A percentile compares a stretch with the other conserved stretches of the same genome.
Conservation (phyloP, 2,797 vertebrate genomes). For the Thamnophis elegans region DNA sequence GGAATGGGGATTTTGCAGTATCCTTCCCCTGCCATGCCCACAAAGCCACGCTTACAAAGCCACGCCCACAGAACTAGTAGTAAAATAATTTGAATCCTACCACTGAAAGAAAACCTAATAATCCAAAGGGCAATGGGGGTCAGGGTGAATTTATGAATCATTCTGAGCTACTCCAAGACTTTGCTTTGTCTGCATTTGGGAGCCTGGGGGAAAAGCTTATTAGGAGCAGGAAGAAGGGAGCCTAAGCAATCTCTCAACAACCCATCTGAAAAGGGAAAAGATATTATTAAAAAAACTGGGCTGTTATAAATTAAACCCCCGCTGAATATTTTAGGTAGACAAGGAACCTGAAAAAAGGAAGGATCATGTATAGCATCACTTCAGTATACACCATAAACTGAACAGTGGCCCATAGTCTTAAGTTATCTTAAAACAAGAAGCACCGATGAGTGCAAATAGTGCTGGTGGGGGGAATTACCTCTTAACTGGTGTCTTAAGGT, state of each 20-base stretch:
- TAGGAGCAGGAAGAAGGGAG: background rate
- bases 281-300: background rate
- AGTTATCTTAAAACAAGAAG: background rate
- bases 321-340: background rate
- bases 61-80: too few relatives aligned
- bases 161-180: background rate
- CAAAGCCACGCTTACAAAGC: too few relatives aligned
- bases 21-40: too few relatives aligned
- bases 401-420: background rate
- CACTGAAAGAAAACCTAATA: background rate
- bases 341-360: background rate
- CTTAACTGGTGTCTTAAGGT: slow-evolving; percentile 39
- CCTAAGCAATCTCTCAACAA: background rate
- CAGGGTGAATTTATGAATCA: background rate
- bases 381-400: background rate
- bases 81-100: too few relatives aligned
- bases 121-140: background rate
- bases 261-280: background rate
- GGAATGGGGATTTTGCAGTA: too few relatives aligned
- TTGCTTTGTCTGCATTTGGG: background rate
- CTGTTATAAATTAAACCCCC: background rate
- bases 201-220: background rate
- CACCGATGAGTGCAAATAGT: background rate
- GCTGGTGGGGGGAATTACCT: slow-evolving; percentile 63
- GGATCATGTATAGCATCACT: background rate